Evolutionary conservation across 1,140 invertebrate species (phyloP).

Genomic region (Camponotus floridanus): DNA sequence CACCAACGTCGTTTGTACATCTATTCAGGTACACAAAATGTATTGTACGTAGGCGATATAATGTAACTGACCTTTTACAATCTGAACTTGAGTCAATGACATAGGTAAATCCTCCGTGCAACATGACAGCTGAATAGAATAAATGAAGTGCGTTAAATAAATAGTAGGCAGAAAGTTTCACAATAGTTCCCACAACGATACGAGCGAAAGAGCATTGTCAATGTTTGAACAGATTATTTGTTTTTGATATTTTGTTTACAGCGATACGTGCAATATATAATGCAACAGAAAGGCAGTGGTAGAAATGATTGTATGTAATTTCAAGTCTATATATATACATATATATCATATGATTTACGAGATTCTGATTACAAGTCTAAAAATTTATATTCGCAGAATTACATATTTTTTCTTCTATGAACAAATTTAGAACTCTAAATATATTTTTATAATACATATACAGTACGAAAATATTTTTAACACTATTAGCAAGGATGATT

Average conservation of each 20-base stretch:
- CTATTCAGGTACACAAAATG: conserved; percentile 11
- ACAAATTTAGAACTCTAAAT: background rate
- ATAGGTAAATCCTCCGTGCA: background rate
- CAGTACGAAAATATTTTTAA: background rate
- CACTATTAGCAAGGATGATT: background rate
- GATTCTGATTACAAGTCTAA: background rate
- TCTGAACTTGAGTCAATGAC: background rate
- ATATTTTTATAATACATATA: background rate
- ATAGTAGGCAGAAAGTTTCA: background rate
- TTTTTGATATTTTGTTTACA: no score
- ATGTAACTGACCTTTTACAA: conserved; percentile 19
- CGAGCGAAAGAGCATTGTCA: background rate
- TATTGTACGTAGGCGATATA: background rate
- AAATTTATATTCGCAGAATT: conserved; percentile 20
- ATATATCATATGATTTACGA: background rate
- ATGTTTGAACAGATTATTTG: no score
- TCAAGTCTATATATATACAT: background rate
- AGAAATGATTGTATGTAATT: background rate
- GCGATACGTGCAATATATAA: background rate
- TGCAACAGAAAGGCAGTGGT: background rate
- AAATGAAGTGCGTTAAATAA: background rate
- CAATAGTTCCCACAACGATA: background rate
- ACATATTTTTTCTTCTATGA: background rate
- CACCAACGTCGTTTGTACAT: conserved; percentile 22
- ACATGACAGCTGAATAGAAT: background rate